phyloP scores from a whole-genome alignment of 37 sponge, comb jelly and placozoan genomes.

The Mnemiopsis leidyi region DNA sequence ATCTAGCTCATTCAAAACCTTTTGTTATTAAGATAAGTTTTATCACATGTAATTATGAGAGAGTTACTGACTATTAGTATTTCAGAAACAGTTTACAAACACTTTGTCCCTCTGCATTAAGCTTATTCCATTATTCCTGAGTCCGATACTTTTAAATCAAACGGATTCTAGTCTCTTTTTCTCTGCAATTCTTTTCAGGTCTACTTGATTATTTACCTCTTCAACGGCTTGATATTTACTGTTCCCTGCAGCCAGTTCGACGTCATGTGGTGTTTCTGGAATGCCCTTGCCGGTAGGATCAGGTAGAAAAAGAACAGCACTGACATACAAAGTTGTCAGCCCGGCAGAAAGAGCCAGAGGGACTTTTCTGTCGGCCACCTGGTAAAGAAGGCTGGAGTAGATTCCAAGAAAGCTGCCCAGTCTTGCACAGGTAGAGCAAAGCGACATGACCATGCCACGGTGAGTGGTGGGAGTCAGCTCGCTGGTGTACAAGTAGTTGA shows the following conservation, averaged over 20 bases:
- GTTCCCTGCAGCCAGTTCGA: background rate
- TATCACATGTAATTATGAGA: too few species aligned
- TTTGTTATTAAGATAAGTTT: too few species aligned
- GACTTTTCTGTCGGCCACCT: background rate
- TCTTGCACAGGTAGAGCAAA: background rate
- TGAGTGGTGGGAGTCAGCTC: background rate
- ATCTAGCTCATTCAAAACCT: too few species aligned
- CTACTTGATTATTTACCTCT: too few species aligned
- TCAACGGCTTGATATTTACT: background rate
- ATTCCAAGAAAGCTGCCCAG: background rate
- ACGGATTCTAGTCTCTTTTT: background rate
- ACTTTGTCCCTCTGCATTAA: too few species aligned
- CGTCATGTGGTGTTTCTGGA: background rate
- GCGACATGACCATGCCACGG: slow-evolving; percentile 6
- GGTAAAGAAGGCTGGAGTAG: background rate
- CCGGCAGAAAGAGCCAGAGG: background rate
- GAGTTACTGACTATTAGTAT: too few species aligned
- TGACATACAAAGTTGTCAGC: background rate
- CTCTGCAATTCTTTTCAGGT: too few species aligned
- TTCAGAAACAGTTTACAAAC: too few species aligned
- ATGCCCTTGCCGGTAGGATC: background rate
- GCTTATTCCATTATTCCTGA: too few species aligned
- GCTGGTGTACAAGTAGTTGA: background rate
- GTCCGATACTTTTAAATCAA: too few species aligned
- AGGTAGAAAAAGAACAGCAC: background rate